Conservation (phyloP, 1,140 invertebrate species). For the Drosophila kurseongensis region DNA sequence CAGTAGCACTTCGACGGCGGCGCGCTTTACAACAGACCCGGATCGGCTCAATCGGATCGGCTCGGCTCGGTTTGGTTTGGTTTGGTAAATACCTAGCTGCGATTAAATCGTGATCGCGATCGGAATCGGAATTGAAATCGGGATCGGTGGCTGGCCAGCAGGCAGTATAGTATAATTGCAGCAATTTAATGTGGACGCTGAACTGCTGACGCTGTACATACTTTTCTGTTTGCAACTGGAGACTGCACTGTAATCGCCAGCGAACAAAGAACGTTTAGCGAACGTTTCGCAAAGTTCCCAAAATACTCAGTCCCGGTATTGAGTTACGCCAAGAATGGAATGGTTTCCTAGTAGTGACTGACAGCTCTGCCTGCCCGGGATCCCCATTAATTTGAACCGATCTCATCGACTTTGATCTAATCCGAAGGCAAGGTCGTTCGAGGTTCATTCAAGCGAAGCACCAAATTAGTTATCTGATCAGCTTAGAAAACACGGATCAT, state of each 20-base stretch:
- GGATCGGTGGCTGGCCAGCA: constrained; percentile 13
- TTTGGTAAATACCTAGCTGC: neutral
- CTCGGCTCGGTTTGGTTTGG: no score
- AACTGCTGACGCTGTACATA: constrained; percentile 30
- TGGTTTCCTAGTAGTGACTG: constrained; percentile 48
- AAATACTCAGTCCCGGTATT: constrained; percentile 39
- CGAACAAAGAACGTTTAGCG: constrained; percentile 40
- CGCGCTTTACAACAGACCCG: constrained; percentile 58
- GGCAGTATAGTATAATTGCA: constrained; percentile 26
- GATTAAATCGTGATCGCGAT: constrained; percentile 25
- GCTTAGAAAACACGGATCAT: constrained; percentile 41
- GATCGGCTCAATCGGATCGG: constrained; percentile 8
- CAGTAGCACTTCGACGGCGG: constrained; percentile 74
- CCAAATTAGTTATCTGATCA: constrained; percentile 50
- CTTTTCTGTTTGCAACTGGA: constrained; percentile 27
- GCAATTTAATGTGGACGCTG: constrained; percentile 35
- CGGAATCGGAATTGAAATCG: constrained; percentile 30
- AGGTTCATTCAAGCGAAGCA: constrained; percentile 49
- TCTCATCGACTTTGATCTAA: constrained; percentile 60
- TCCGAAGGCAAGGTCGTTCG: constrained; percentile 65
- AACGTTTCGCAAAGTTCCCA: constrained; percentile 25
- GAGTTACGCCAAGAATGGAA: constrained; percentile 33
- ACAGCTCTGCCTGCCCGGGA: constrained; percentile 27
- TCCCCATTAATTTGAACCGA: constrained; percentile 37
- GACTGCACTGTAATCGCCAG: constrained; percentile 8